phyloP scores from a whole-genome alignment of 2,888 invertebrate genomes.

The Masnerella sp. region DNA sequence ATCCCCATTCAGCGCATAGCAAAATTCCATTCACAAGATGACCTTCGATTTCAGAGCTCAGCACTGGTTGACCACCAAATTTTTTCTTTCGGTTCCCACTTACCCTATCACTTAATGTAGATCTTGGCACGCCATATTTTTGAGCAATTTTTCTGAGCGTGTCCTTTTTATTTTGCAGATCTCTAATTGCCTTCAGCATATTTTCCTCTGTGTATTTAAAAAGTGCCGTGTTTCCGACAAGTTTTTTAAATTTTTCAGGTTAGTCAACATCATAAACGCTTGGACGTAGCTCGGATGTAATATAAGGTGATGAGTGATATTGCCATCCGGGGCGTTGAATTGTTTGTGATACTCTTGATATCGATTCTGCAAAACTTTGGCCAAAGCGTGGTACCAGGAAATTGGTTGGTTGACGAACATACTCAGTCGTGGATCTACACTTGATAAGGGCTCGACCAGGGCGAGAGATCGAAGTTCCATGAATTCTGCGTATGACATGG shows the following conservation, averaged over 20 bases:
- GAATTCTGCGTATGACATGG: slow-evolving; percentile 82
- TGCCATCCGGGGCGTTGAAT: slow-evolving; percentile 81
- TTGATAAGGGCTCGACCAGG: slow-evolving; percentile 80
- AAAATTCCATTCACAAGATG: background rate
- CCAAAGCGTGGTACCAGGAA: slow-evolving; percentile 82
- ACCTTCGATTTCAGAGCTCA: background rate
- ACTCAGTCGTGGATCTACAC: slow-evolving; percentile 80
- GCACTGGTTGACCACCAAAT: background rate
- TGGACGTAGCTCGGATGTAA: slow-evolving; percentile 82
- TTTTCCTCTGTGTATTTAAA: too few species aligned
- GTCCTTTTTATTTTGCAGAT: slow-evolving; percentile 1
- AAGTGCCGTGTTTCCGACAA: too few species aligned
- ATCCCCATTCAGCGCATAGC: slow-evolving; percentile 3
- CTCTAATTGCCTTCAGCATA: too few species aligned
- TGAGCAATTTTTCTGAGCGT: background rate
- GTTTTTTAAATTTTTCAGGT: too few species aligned
- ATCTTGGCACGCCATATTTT: slow-evolving; percentile 8
- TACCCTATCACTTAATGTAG: background rate
- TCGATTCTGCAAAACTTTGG: slow-evolving; percentile 81
- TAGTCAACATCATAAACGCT: slow-evolving; percentile 83
- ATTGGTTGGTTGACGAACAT: slow-evolving; percentile 82
- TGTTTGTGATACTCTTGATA: slow-evolving; percentile 81
- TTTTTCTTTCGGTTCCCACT: background rate
- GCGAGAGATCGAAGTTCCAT: slow-evolving; percentile 82
- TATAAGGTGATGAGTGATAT: slow-evolving; percentile 81